Percentiles rank a stretch among this genome's conserved stretches.
phyloP scores from a whole-genome alignment of 2,888 invertebrate genomes.

The Melieria picta region DNA sequence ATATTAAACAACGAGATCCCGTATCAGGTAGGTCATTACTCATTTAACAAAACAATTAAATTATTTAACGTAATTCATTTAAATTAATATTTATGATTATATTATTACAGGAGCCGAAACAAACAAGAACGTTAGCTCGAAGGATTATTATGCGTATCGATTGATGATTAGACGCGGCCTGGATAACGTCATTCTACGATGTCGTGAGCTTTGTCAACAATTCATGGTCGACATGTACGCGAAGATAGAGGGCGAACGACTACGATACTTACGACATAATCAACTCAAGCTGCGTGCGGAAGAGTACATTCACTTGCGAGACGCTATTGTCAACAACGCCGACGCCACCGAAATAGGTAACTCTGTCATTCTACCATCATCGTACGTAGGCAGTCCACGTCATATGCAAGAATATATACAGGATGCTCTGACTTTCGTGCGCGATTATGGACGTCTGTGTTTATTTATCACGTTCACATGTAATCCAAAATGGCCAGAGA shows the following conservation, averaged over 20 bases:
- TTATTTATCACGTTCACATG: conserved; percentile 13
- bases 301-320: conserved; percentile 36
- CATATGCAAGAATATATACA: conserved; percentile 22
- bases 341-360: conserved; percentile 25
- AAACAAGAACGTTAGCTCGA: conserved; percentile 39
- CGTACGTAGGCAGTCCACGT: conserved; percentile 24
- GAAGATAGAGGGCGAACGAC: conserved; percentile 31
- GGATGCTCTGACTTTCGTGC: conserved; percentile 21
- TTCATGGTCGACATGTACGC: conserved; percentile 37
- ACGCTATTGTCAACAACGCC: conserved; percentile 31
- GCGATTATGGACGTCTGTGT: conserved; percentile 12
- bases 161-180: conserved; percentile 34
- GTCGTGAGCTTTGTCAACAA: conserved; percentile 37
- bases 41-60: too few species aligned
- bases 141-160: conserved; percentile 35
- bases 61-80: conserved; percentile 28
- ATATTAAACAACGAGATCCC: conserved; percentile 30
- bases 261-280: conserved; percentile 31
- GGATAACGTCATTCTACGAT: conserved; percentile 36
- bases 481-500: neutral
- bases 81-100: conserved; percentile 30
- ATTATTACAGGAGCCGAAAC: conserved; percentile 38
- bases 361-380: conserved; percentile 21
- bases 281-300: conserved; percentile 34
- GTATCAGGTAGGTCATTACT: conserved; percentile 42